Evolutionary conservation across 2,888 invertebrate genomes (phyloP), one percentile per base, ranked within the genome.

Genomic region (Malthinus flaveolus): DNA sequence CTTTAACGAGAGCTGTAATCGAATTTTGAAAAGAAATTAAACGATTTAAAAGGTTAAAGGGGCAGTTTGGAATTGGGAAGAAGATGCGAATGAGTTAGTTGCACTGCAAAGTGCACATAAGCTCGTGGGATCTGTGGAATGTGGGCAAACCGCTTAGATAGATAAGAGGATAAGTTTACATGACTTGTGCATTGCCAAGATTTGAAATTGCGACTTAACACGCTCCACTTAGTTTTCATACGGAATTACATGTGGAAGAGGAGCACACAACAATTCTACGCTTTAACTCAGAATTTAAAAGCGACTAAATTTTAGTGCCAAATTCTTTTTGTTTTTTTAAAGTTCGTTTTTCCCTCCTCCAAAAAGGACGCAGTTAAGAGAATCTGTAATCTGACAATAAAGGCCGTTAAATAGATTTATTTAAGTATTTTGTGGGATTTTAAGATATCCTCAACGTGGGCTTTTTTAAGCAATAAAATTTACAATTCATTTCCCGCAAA

Each of bases 151-250:
- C 59, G 53, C 59, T 62, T 54, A 62, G 53, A 54, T 56, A 62
- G 62, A 62, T 62, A 62, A 59, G 59, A 62, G 62, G 59, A 62
- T 62, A 62, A 62, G 47, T 59, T 62, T 56, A 59, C 62, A 62
- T 56, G 62, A 62, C 59, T 62, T 62, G 59, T 62, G 62, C 62
- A 62, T 59, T 62, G 56, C 59, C 62, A 62, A 62, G 59, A 59
- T 59, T 59, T 52, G 34, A 45, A 56, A 62, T 62, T 62, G 52
- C 49, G 54, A 50, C 50, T 57, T 48, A 61, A 51, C 54, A 56
- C 52, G 57, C 61, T 61, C 51, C 48, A 56, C 52, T 59, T 56
- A 54, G 52, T 50, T 49, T 23, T 48, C 46, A 39, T 36, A 48
- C 39, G 57, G 57, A 54, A 61, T 57, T 54, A 58, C 57, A 50